phyloP scores from a whole-genome alignment of 1,140 invertebrate genomes.

The Drosophila carrolli region DNA sequence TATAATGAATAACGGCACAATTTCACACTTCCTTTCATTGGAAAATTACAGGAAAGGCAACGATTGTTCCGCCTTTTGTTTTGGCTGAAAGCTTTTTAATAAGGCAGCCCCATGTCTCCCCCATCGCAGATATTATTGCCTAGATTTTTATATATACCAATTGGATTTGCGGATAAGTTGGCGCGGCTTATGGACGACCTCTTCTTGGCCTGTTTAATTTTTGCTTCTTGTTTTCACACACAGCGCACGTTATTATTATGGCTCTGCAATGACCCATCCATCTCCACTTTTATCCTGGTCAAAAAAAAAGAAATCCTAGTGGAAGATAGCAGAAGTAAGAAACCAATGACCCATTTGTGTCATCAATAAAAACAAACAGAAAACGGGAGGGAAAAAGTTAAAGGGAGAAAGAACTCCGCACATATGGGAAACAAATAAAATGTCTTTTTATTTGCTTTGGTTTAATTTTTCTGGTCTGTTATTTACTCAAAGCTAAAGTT shows the following conservation, averaged over 20 bases:
- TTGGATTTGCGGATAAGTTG: constrained; percentile 36
- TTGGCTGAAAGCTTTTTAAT: constrained; percentile 30
- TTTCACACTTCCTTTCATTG: constrained; percentile 50
- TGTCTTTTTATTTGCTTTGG: constrained; percentile 23
- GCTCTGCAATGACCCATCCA: constrained; percentile 5
- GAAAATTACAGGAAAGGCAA: constrained; percentile 36
- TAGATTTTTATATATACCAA: constrained; percentile 35
- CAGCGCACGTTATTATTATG: constrained; percentile 22
- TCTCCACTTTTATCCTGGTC: not conserved
- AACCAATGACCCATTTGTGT: constrained; percentile 59
- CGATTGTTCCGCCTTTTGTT: constrained; percentile 18
- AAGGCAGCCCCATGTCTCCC: not conserved
- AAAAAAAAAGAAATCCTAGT: not conserved
- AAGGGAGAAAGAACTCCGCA: not conserved
- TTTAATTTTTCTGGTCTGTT: constrained; percentile 6
- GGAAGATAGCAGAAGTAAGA: constrained; percentile 29
- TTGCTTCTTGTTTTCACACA: not conserved
- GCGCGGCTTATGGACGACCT: constrained; percentile 2
- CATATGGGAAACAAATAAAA: constrained; percentile 1
- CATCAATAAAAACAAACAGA: constrained; percentile 72
- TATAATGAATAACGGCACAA: constrained; percentile 46
- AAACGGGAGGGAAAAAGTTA: not conserved
- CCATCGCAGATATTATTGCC: not conserved
- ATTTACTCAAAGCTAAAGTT: not conserved
- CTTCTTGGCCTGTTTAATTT: not conserved